Percentiles rank a stretch among this genome's conserved stretches.
Evolutionary conservation across 2,888 invertebrate species (phyloP).

Genomic region (Chrysolina americana): DNA sequence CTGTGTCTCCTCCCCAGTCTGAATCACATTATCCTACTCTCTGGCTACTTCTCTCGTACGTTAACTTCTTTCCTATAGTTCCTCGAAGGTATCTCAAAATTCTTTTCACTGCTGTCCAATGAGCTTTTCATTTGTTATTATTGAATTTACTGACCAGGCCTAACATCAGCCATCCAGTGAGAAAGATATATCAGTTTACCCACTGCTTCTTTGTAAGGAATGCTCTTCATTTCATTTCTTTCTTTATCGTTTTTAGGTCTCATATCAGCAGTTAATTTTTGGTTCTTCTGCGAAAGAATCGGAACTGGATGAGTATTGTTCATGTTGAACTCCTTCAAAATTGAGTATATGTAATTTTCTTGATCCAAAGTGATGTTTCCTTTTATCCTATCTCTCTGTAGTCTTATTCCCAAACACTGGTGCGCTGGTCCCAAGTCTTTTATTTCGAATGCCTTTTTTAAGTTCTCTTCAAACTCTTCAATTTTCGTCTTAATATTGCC

Average conservation of each 20-base stretch:
- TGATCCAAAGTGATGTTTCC: too few relatives aligned
- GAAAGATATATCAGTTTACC: constrained; percentile 20
- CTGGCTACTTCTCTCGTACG: neutral
- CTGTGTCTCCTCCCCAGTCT: constrained; percentile 25
- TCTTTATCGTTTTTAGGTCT: constrained; percentile 11
- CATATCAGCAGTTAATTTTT: constrained; percentile 25
- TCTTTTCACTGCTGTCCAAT: neutral
- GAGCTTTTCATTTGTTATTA: neutral
- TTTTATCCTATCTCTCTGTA: too few relatives aligned
- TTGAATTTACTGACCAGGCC: neutral
- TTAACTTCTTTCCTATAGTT: constrained; percentile 17
- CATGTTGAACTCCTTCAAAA: constrained; percentile 28
- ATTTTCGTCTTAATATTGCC: constrained; percentile 4
- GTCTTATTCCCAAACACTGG: constrained; percentile 35
- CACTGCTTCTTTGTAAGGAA: constrained; percentile 41
- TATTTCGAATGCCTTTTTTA: too few relatives aligned
- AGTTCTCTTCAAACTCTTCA: constrained; percentile 11
- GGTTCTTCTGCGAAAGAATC: constrained; percentile 22
- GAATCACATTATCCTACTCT: constrained; percentile 23
- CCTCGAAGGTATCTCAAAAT: neutral
- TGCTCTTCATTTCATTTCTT: neutral
- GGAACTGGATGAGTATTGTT: constrained; percentile 27
- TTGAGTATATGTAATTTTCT: constrained; percentile 22
- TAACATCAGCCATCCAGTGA: neutral
- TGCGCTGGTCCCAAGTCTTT: constrained; percentile 29